Conservation (phyloP, 2,888 invertebrate genomes). For the Eristalis intricaria region DNA sequence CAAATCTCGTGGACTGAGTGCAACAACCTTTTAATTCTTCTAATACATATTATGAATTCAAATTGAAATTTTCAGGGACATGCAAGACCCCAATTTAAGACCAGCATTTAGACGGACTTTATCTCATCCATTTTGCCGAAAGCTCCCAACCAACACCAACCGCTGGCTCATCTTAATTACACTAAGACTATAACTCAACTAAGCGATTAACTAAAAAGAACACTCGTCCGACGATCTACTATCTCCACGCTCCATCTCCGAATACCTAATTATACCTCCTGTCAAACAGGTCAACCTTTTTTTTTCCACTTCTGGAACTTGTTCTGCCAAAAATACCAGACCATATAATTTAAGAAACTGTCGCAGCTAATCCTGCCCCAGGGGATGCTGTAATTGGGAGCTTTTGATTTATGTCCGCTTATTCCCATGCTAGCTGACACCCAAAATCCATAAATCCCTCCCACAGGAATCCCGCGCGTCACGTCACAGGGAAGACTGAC, state of each 20-base stretch:
- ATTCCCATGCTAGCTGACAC: slow-evolving; percentile 12
- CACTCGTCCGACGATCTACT: slow-evolving; percentile 13
- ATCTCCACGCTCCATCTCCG: slow-evolving; percentile 13
- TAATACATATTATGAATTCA: background rate
- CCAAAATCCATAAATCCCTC: background rate
- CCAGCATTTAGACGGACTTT: background rate
- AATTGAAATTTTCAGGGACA: background rate
- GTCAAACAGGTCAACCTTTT: slow-evolving; percentile 33
- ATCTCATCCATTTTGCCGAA: background rate
- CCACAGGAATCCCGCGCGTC: background rate
- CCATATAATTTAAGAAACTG: slow-evolving; percentile 27
- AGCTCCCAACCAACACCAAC: background rate
- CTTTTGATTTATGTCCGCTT: slow-evolving; percentile 5
- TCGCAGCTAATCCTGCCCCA: slow-evolving; percentile 4
- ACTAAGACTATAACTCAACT: background rate
- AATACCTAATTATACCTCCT: slow-evolving; percentile 28
- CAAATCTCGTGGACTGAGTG: background rate
- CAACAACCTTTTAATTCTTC: background rate
- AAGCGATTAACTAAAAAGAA: slow-evolving; percentile 12
- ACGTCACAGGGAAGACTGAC: background rate
- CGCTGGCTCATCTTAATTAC: background rate
- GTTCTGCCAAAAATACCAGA: slow-evolving; percentile 46
- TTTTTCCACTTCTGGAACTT: slow-evolving; percentile 36
- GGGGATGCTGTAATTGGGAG: slow-evolving; percentile 13
- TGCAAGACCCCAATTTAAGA: background rate